Base-by-base conservation (phyloP, 1,140 invertebrate genomes). In the Monochamus saltuarius region DNA sequence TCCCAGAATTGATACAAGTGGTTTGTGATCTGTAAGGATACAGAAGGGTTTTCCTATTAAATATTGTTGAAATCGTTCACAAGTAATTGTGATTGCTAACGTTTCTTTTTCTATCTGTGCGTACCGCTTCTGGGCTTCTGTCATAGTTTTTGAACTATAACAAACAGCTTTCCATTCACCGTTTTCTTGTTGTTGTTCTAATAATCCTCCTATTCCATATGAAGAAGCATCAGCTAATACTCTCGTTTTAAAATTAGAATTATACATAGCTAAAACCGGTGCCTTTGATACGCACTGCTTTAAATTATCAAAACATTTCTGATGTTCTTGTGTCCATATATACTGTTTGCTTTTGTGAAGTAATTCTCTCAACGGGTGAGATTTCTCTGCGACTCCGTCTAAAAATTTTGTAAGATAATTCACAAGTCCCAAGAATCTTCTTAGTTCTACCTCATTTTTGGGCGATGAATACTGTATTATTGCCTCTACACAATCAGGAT, bases 41-140 rank as follows among this genome's bases (percentile, higher is more conserved):
- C 6, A 2, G 6, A 29, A 29, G 2, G 2, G 2, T 29, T 2
- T 3, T 29, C 22, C 22, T 3, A 29, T 2, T 29, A 29, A 29
- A 29, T 2, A 29, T 29, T 29, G 22, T 6, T 29, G 2, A 2
- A 35, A 35, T 1, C 9, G 10, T 35, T 50, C 47, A n/a, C 9
- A 11, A 35, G 47, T 7, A 9, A 3, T 13, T 4, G 38, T 54
- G 4, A 16, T 9, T 4, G 13, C 54, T 47, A 84, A 54, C 34
- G 73, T 72, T 67, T 84, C 81, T 60, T 78, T 77, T 56, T 79
- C 77, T 22, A 78, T 77, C 46, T 75, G 74, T 0, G 73, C 67
- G 46, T 74, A 77, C 0, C 56, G 52, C 43, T 65, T 40, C 55
- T 77, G 55, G 1, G 50, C 51, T 4, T 54, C 13, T 8, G 57